These are phyloP conservation scores for Eupithecia abbreviata DNA, from an alignment of 2,888 invertebrate genomes.

Conservation along the genomic window DNA sequence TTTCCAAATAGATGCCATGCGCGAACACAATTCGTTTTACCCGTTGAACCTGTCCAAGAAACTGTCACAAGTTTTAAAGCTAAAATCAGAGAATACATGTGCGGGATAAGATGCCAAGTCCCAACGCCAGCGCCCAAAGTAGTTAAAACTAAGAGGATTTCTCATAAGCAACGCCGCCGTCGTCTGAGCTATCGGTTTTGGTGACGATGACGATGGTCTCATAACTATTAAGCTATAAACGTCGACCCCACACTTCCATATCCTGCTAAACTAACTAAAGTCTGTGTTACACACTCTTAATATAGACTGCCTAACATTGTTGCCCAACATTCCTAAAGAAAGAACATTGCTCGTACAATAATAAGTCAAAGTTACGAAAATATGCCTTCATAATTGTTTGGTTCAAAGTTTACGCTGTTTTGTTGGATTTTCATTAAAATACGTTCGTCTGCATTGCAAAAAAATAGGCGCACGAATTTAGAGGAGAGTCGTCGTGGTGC, in stretches of 20 bases:
- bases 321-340: constrained; percentile 49
- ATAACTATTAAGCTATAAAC: constrained; percentile 52
- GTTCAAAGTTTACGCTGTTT: constrained; percentile 50
- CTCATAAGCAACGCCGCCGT: constrained; percentile 47
- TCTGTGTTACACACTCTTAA: constrained; percentile 41
- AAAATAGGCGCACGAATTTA: constrained; percentile 75
- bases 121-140: constrained; percentile 48
- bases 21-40: background rate
- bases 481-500: constrained; percentile 71
- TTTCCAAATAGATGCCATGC: constrained; percentile 4
- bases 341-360: constrained; percentile 11
- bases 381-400: constrained; percentile 50
- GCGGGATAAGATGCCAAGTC: constrained; percentile 44
- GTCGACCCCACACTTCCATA: constrained; percentile 40
- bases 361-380: constrained; percentile 16
- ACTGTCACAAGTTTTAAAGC: constrained; percentile 27
- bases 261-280: constrained; percentile 41
- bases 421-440: constrained; percentile 60
- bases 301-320: constrained; percentile 43
- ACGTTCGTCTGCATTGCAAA: constrained; percentile 62
- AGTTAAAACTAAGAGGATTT: constrained; percentile 52
- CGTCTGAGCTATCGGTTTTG: constrained; percentile 61
- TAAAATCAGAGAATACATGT: constrained; percentile 27
- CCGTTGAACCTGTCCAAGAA: constrained; percentile 21
- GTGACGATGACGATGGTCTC: constrained; percentile 40